Percentiles rank a stretch among this genome's conserved stretches.
phyloP scores from a whole-genome alignment of 2,113 vertebrate genomes.

The Bufo gargarizans region DNA sequence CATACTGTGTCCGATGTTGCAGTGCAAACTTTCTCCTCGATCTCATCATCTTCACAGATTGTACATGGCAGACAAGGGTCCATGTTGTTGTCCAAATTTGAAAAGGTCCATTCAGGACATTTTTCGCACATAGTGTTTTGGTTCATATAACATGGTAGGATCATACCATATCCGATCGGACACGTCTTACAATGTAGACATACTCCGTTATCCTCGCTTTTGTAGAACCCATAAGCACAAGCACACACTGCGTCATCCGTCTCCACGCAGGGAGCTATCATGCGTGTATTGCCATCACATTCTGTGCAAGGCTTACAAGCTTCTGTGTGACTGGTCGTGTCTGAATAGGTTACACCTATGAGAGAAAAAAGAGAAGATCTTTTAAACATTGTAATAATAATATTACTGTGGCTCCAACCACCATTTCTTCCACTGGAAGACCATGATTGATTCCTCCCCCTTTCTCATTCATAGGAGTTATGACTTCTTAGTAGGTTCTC shows the following conservation, averaged over 20 bases:
- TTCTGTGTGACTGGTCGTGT: constrained; percentile 85
- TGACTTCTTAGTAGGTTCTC: too few species aligned
- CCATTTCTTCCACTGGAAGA: too few species aligned
- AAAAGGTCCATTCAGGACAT: constrained; percentile 86
- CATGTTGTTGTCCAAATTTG: constrained; percentile 87
- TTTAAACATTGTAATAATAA: neutral
- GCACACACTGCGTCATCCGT: constrained; percentile 87
- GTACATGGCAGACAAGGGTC: constrained; percentile 96
- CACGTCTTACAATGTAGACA: constrained; percentile 85
- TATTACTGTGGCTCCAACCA: neutral
- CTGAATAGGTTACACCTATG: constrained; percentile 89
- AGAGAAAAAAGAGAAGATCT: neutral
- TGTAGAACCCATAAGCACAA: constrained; percentile 87
- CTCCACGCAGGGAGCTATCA: constrained; percentile 93
- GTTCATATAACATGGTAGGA: constrained; percentile 74
- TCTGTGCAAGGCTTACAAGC: constrained; percentile 82
- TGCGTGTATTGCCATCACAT: constrained; percentile 87
- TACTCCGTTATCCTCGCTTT: constrained; percentile 57
- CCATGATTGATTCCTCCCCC: too few species aligned
- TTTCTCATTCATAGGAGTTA: too few species aligned
- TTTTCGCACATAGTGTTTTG: constrained; percentile 89
- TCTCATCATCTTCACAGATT: constrained; percentile 85
- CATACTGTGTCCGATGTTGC: constrained; percentile 78
- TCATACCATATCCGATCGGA: constrained; percentile 81
- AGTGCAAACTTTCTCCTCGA: constrained; percentile 78